phyloP scores from a whole-genome alignment of 2,888 invertebrate genomes.

The Arrhopalites spinosus region DNA sequence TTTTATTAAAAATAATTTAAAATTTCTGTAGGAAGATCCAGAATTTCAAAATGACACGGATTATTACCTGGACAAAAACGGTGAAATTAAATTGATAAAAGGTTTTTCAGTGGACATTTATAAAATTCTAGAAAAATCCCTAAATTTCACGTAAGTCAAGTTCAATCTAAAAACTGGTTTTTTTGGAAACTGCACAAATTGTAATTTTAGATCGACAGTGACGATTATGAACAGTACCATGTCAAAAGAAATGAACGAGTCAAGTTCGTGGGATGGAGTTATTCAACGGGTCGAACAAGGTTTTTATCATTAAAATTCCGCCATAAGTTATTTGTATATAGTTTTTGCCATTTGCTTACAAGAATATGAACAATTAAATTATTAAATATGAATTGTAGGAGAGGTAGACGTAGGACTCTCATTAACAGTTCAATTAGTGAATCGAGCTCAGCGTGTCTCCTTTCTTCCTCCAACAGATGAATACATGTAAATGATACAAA shows the following conservation, averaged over 20 bases:
- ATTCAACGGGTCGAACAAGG: too few species aligned
- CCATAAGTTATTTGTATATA: too few species aligned
- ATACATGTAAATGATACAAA: conserved; percentile 43
- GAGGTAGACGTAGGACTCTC: conserved; percentile 45
- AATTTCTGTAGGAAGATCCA: conserved; percentile 43
- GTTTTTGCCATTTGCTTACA: too few species aligned
- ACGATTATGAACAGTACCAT: too few species aligned
- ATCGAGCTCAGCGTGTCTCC: conserved; percentile 36
- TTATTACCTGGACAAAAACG: conserved; percentile 25
- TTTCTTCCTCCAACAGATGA: conserved; percentile 49
- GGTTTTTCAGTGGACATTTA: conserved; percentile 47
- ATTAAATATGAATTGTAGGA: conserved; percentile 17
- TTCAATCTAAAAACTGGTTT: too few species aligned
- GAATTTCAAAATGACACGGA: conserved; percentile 48
- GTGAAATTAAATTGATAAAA: conserved; percentile 31
- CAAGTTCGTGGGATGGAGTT: conserved; percentile 47
- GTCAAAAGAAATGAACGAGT: too few species aligned
- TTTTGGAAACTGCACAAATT: too few species aligned
- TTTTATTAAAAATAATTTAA: background rate
- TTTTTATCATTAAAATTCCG: too few species aligned
- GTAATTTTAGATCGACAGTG: too few species aligned
- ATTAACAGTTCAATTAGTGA: conserved; percentile 41
- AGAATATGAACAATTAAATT: too few species aligned
- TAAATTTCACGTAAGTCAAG: conserved; percentile 50
- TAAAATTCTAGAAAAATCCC: conserved; percentile 37